These are phyloP conservation scores for Forbesichthys papilliferus DNA, from an alignment of 2,113 vertebrate species.

Conservation along the genomic window DNA sequence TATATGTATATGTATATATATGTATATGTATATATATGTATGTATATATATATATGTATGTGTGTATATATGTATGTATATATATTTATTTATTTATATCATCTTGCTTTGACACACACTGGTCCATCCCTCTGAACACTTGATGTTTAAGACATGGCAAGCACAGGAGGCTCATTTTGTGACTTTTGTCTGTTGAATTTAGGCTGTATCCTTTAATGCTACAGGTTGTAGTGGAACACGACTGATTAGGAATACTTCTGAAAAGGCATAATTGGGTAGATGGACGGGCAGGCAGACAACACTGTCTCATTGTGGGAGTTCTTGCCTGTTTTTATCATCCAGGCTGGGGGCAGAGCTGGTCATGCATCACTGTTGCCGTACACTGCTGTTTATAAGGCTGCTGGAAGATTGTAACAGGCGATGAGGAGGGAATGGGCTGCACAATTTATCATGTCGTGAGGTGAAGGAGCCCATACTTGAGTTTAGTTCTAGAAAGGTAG, in stretches of 20 bases:
- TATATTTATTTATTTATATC: too few relatives aligned
- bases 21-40: too few relatives aligned
- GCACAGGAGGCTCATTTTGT: background rate
- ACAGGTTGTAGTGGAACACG: constrained; percentile 1
- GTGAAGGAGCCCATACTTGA: too few relatives aligned
- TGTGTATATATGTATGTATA: too few relatives aligned
- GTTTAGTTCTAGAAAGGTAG: too few relatives aligned
- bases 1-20: too few relatives aligned
- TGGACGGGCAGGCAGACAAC: constrained; percentile 1
- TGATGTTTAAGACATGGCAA: background rate
- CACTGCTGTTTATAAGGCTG: background rate
- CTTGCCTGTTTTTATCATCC: constrained; percentile 26
- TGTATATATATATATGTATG: too few relatives aligned
- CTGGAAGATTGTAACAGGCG: background rate
- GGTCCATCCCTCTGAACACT: background rate
- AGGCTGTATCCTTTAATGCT: background rate
- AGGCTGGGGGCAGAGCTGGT: constrained; percentile 7
- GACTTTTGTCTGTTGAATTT: background rate
- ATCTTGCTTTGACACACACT: too few relatives aligned
- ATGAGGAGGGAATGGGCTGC: background rate
- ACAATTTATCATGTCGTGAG: too few relatives aligned
- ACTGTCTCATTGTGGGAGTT: constrained; percentile 30
- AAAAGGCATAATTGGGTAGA: constrained; percentile 9
- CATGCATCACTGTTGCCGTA: background rate
- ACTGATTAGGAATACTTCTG: constrained; percentile 1